Evolutionary conservation across 2,797 vertebrate species (phyloP).

Genomic region (Lithobates pipiens): DNA sequence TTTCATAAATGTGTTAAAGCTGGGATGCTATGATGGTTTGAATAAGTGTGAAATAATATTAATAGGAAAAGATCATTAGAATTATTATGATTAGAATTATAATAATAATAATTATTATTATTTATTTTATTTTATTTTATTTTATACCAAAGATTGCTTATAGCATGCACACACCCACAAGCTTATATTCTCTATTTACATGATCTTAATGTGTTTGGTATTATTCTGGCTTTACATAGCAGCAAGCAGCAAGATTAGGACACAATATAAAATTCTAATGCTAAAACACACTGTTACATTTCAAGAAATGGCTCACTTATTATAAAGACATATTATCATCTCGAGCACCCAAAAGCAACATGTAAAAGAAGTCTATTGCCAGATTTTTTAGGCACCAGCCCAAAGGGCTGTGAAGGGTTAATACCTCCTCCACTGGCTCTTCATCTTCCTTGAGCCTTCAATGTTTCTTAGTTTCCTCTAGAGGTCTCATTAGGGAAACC

Average conservation of each 20-base stretch:
- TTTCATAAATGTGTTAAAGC: neutral
- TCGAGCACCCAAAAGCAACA: neutral
- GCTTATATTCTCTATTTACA: too few species aligned
- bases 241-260: neutral
- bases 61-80: too few species aligned
- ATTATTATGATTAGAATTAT: too few species aligned
- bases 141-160: too few species aligned
- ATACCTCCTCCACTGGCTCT: slow-evolving; percentile 59
- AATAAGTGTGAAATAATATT: neutral
- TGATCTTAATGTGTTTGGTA: too few species aligned
- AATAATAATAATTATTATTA: too few species aligned
- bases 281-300: neutral
- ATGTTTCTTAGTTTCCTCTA: slow-evolving; percentile 76
- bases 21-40: neutral
- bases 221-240: too few species aligned
- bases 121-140: too few species aligned
- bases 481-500: slow-evolving; percentile 84
- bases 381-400: neutral
- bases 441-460: slow-evolving; percentile 64
- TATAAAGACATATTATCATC: neutral
- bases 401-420: slow-evolving; percentile 72
- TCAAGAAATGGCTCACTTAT: neutral
- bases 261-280: neutral
- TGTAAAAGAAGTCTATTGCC: neutral
- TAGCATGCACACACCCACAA: too few species aligned